Evolutionary conservation across 2,888 invertebrate species (phyloP), one percentile per base, ranked within the genome.

Genomic region (Chymomyza procnemis): DNA sequence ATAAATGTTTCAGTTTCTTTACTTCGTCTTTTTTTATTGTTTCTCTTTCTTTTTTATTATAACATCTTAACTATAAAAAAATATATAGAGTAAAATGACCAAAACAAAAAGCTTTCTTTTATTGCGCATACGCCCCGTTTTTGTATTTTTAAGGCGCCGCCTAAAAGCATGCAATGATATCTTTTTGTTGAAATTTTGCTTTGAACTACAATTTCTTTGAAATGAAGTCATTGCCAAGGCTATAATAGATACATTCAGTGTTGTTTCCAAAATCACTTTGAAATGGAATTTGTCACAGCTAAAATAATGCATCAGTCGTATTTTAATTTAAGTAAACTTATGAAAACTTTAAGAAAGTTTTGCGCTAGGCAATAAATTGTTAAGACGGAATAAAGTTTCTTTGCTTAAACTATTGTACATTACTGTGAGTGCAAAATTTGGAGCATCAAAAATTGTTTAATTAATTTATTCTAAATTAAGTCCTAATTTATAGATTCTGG

Each of bases 101-200:
- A 58, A 58, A 58, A 26, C 14, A 55, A 26, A 22, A 55, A 12
- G n/a, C 19, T 46, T 67, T 58, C 59, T 64, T 65, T 41, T 57
- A 71, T 67, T 73, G 56, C 73, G 61, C 73, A 67, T 65, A 58
- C 66, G 61, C 41, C 34, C 34, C 34, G 34, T 12, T 50, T 48
- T 16, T 19, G 19, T 50, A 50, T 50, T 50, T 50, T 50, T 50
- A 8, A 50, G 19, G 18, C 19, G 19, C 18, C 50, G 50, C 50
- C 50, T 19, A 50, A 50, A 50, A 50, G 50, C 19, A 50, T 50
- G 50, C 50, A 18, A 50, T 50, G 50, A 50, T 16, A 50, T 50
- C 18, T 50, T 26, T 26, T 26, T 26, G 26, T 26, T 50, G 14
- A 50, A 19, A 12, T 41, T 41, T 41, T 41, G 9, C 34, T 41